Evolutionary conservation across 1,140 invertebrate species (phyloP).

Genomic region (Palaemon carinicauda): DNA sequence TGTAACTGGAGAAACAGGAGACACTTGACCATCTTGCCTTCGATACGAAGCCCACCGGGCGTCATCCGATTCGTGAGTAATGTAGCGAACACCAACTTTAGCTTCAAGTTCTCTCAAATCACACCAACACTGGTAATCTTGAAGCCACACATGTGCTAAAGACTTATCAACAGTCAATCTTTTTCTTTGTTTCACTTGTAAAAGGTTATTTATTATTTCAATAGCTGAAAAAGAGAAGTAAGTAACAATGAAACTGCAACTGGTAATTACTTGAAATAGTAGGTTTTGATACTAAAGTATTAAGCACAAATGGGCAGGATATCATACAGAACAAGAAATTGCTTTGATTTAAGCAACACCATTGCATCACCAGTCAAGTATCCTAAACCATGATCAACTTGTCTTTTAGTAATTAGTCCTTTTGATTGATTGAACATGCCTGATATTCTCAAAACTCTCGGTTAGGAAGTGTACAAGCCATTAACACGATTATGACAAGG

Average conservation of each 20-base stretch:
- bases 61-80: conserved; percentile 97
- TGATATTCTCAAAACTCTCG: no score
- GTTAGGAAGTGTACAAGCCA: no score
- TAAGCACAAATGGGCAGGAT: no score
- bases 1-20: neutral
- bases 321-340: no score
- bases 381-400: no score
- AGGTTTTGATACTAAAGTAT: no score
- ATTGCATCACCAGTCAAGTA: no score
- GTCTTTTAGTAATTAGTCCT: no score
- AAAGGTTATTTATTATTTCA: conserved; percentile 95
- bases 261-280: no score
- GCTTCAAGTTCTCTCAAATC: conserved; percentile 90
- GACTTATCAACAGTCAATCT: conserved; percentile 97
- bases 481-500: no score
- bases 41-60: conserved; percentile 80
- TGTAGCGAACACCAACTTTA: conserved; percentile 83
- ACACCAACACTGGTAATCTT: conserved; percentile 96
- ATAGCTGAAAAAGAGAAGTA: conserved; percentile 75
- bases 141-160: conserved; percentile 91
- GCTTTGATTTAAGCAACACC: no score
- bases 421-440: no score
- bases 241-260: neutral
- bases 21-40: conserved; percentile 59
- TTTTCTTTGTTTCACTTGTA: conserved; percentile 98